Conservation (phyloP, 1,140 invertebrate genomes). For the Lucilia sericata region DNA sequence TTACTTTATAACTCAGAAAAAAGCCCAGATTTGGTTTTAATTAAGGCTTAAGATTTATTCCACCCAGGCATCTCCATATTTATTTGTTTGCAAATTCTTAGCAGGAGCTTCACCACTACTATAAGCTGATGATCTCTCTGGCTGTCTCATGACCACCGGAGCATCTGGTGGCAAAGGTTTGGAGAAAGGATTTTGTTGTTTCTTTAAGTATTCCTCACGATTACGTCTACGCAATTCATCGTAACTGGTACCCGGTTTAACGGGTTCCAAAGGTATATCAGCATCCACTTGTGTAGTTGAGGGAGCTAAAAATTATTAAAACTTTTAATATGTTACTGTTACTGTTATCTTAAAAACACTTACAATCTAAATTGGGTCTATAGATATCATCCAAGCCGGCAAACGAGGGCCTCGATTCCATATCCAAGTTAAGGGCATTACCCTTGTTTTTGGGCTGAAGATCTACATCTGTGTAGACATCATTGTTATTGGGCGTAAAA, state of each 20-base stretch:
- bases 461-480: conserved; percentile 68
- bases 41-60: conserved; percentile 50
- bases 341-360: too few relatives aligned
- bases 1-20: neutral
- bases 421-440: conserved; percentile 68
- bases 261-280: conserved; percentile 57
- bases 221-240: conserved; percentile 73
- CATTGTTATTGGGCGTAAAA: conserved; percentile 61
- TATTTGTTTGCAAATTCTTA: conserved; percentile 53
- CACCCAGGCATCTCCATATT: conserved; percentile 65
- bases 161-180: conserved; percentile 56
- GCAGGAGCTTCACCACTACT: neutral
- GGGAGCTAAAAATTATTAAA: conserved; percentile 39
- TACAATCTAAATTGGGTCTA: conserved; percentile 69
- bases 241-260: conserved; percentile 69
- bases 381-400: conserved; percentile 70
- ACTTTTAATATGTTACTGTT: neutral
- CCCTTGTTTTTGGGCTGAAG: conserved; percentile 50
- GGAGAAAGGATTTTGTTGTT: conserved; percentile 58
- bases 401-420: conserved; percentile 64
- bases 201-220: conserved; percentile 71
- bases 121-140: neutral
- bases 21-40: neutral
- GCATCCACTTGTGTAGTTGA: conserved; percentile 53
- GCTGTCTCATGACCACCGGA: conserved; percentile 50